phyloP scores from a whole-genome alignment of 2,113 vertebrate species.

The Daubentonia madagascariensis region DNA sequence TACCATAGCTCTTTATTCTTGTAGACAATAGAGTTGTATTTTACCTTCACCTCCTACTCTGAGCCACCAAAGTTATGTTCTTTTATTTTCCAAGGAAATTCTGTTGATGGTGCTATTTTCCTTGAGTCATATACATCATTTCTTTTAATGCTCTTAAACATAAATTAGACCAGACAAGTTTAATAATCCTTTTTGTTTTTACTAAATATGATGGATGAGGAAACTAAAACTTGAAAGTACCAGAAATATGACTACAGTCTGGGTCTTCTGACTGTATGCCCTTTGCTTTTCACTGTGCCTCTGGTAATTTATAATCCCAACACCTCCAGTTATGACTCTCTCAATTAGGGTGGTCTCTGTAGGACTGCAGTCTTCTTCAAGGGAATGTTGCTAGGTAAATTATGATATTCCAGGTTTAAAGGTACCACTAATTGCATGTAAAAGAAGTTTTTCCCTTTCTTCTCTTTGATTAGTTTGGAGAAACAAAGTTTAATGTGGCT shows the following conservation, averaged over 20 bases:
- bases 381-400: not conserved
- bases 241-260: not conserved
- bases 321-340: not conserved
- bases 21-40: not conserved
- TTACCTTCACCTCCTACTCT: not conserved
- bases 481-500: not conserved
- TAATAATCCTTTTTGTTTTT: not conserved
- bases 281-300: not conserved
- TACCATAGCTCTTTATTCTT: not conserved
- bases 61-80: not conserved
- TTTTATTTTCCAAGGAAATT: slow-evolving; percentile 2
- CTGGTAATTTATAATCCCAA: not conserved
- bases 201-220: not conserved
- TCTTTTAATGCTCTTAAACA: not conserved
- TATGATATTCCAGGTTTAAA: not conserved
- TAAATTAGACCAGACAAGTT: not conserved
- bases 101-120: not conserved
- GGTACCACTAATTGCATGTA: not conserved
- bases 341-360: not conserved
- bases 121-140: not conserved
- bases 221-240: not conserved
- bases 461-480: not conserved
- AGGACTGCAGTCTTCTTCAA: not conserved
- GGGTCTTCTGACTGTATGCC: not conserved
- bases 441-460: not conserved